Percentiles rank a stretch among this genome's conserved stretches.
Evolutionary conservation across 1,140 invertebrate genomes (phyloP).

Genomic region (Cydia strobilella): DNA sequence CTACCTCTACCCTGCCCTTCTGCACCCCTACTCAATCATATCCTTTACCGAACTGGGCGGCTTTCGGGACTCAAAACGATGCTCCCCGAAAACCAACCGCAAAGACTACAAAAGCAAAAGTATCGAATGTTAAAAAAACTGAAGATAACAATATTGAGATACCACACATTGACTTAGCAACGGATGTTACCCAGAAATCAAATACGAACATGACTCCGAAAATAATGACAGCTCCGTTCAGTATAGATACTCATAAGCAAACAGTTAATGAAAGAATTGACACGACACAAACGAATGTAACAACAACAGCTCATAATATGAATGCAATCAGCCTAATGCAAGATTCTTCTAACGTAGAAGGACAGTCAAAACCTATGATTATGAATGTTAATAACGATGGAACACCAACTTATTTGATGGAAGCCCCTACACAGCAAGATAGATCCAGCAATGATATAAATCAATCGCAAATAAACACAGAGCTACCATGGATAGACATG

Average conservation of each 20-base stretch:
- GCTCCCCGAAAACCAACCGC: not conserved
- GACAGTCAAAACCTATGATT: not conserved
- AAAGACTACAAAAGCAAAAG: not conserved
- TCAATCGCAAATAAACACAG: not conserved
- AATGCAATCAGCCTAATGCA: not conserved
- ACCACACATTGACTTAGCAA: not conserved
- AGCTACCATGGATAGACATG: not conserved
- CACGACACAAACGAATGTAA: not conserved
- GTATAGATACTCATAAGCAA: not conserved
- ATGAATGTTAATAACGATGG: not conserved
- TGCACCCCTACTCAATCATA: not conserved
- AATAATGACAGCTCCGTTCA: not conserved
- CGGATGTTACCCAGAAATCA: not conserved
- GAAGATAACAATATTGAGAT: not conserved
- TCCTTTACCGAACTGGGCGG: not conserved
- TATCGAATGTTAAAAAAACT: not conserved
- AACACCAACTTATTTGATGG: not conserved
- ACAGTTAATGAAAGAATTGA: not conserved
- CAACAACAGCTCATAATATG: not conserved
- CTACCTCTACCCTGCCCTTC: not conserved
- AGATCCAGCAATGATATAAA: not conserved
- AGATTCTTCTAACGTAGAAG: not conserved
- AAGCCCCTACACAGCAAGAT: not conserved
- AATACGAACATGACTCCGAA: not conserved
- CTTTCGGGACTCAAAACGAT: not conserved